Conservation (phyloP, 2,888 invertebrate genomes). For the Acronicta psi region DNA sequence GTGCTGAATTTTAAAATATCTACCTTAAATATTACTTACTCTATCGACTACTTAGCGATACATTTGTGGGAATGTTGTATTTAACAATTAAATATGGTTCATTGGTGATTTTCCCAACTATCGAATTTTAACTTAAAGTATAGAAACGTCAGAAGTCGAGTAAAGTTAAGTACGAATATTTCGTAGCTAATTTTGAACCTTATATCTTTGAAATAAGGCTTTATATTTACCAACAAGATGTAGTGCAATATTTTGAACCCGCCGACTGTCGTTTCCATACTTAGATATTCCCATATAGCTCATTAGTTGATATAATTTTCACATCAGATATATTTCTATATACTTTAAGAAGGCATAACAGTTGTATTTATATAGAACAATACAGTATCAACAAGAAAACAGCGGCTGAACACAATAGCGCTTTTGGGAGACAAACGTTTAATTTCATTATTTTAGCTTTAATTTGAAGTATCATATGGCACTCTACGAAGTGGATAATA, state of each 20-base stretch:
- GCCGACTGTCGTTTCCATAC: constrained; percentile 31
- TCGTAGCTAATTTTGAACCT: constrained; percentile 18
- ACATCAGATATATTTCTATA: constrained; percentile 60
- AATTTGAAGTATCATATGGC: constrained; percentile 18
- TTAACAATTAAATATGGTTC: constrained; percentile 22
- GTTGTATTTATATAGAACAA: constrained; percentile 74
- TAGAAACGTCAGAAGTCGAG: constrained; percentile 33
- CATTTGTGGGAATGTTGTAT: constrained; percentile 30
- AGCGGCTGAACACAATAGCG: constrained; percentile 52
- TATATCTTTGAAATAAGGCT: constrained; percentile 27
- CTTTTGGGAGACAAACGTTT: constrained; percentile 17
- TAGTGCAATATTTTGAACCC: constrained; percentile 8
- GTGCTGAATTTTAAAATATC: constrained; percentile 46
- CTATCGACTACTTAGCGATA: constrained; percentile 46
- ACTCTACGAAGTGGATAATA: constrained; percentile 6
- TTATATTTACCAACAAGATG: constrained; percentile 3
- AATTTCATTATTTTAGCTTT: constrained; percentile 20
- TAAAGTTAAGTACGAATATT: constrained; percentile 1
- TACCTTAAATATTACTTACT: constrained; percentile 36
- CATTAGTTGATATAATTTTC: constrained; percentile 61
- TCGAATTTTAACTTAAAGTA: constrained; percentile 9
- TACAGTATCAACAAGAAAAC: constrained; percentile 77
- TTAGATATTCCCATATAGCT: constrained; percentile 17
- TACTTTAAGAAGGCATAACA: constrained; percentile 77
- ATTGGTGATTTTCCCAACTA: constrained; percentile 18